Evolutionary conservation across 2,888 invertebrate species (phyloP), one percentile per base, ranked within the genome.

Genomic region (Hemithea aestivaria): DNA sequence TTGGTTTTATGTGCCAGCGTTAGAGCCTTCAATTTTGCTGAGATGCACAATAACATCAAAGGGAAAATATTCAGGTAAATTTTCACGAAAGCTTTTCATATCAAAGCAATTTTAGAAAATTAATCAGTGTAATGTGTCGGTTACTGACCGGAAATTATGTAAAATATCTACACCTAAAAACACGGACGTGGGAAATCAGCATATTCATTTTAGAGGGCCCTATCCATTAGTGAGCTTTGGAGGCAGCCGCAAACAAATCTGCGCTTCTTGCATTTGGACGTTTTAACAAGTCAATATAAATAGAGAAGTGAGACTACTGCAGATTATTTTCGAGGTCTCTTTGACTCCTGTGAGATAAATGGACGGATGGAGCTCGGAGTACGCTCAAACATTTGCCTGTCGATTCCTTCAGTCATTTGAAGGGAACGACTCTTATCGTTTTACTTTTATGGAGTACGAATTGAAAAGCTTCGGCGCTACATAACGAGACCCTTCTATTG

Each of bases 371-470:
- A 59, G 54, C 39, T 48, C 38, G 36, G 10, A 53, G 62, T 16
- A 16, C 56, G 62, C 56, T 58, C 64, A 59, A 71, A 66, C 68
- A 69, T 73, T 73, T 68, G 62, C 59, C 60, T 73, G 73, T 70
- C 70, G 70, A 72, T 66, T 75, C 59, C 66, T 72, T 65, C 66
- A 77, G 73, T 78, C 76, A 78, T 81, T 82, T 80, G 68, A 66
- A 71, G 72, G 65, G 69, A 78, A 76, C 66, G 76, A 68, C 73
- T 76, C 77, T 80, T 81, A 81, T 82, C 81, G 75, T 71, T 73
- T 80, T 74, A 78, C 74, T 79, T 80, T 81, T 79, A 80, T 79
- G 68, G 73, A 75, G 71, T 78, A 75, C 67, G 76, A 81, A 81
- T 81, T 76, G 73, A 75, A 77, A 77, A 73, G 71, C 73, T 75